Percentiles rank a stretch among this genome's conserved stretches.
These are phyloP conservation scores for Lasioglossum baleicum DNA, from an alignment of 1,140 invertebrate genomes.

Conservation along the genomic window DNA sequence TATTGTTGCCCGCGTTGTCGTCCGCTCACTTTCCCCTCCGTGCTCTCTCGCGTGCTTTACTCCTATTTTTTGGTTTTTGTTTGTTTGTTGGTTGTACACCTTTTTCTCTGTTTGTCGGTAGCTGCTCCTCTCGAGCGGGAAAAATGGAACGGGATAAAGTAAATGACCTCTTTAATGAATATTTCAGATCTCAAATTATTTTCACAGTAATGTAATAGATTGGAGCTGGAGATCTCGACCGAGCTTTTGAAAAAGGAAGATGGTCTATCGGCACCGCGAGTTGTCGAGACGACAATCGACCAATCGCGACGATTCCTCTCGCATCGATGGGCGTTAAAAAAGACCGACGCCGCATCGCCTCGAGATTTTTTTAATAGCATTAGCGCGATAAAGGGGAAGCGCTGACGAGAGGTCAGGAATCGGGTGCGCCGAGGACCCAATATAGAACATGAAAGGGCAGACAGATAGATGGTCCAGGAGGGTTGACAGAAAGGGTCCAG, in stretches of 20 bases:
- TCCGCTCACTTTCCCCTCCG: slow-evolving; percentile 33
- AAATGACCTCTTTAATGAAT: too few relatives aligned
- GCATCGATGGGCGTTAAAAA: neutral
- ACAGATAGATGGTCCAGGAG: slow-evolving; percentile 59
- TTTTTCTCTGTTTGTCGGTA: slow-evolving; percentile 19
- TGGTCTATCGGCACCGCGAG: too few relatives aligned
- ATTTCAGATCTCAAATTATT: too few relatives aligned
- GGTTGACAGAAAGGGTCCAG: slow-evolving; percentile 58
- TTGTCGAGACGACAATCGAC: neutral
- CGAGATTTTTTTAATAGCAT: slow-evolving; percentile 17
- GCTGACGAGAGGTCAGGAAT: slow-evolving; percentile 54
- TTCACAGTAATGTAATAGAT: too few relatives aligned
- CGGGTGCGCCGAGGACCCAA: slow-evolving; percentile 44
- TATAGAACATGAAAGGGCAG: slow-evolving; percentile 56
- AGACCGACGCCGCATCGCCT: neutral
- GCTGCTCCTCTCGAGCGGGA: too few relatives aligned
- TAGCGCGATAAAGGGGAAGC: neutral
- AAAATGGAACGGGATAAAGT: too few relatives aligned
- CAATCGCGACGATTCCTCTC: neutral
- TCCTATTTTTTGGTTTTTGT: too few relatives aligned
- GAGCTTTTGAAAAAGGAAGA: too few relatives aligned
- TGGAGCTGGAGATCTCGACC: too few relatives aligned
- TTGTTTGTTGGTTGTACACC: slow-evolving; percentile 24
- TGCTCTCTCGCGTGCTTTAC: neutral
- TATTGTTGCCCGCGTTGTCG: slow-evolving; percentile 44